A percentile compares a stretch with the other conserved stretches of the same genome.
Conservation (phyloP, 2,888 invertebrate genomes). For the Drosophila kuntzei region DNA sequence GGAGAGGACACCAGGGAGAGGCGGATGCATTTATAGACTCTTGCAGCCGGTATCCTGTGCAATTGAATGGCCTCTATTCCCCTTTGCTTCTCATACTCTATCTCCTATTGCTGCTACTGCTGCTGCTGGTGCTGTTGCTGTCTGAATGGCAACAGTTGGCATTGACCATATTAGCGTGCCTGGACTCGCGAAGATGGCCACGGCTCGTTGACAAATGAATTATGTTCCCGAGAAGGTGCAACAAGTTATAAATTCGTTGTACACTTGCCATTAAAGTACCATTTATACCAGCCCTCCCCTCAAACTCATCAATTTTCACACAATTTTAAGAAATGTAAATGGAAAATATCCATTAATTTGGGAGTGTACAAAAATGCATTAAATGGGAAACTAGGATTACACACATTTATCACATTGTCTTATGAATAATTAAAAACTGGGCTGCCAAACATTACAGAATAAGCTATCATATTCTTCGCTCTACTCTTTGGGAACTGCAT, state of each 20-base stretch:
- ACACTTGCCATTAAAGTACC: slow-evolving; percentile 13
- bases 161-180: slow-evolving; percentile 76
- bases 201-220: slow-evolving; percentile 71
- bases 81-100: not conserved
- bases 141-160: slow-evolving; percentile 73
- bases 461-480: not conserved
- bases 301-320: slow-evolving; percentile 18
- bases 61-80: slow-evolving; percentile 52
- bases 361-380: not conserved
- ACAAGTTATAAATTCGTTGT: slow-evolving; percentile 62
- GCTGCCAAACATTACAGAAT: too few species aligned
- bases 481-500: too few species aligned
- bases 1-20: slow-evolving; percentile 10
- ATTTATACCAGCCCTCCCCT: not conserved
- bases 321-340: slow-evolving; percentile 8
- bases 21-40: slow-evolving; percentile 75
- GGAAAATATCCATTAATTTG: slow-evolving; percentile 1
- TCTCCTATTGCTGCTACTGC: not conserved
- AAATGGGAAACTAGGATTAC: not conserved
- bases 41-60: slow-evolving; percentile 74
- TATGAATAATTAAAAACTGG: too few species aligned
- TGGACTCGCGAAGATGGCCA: slow-evolving; percentile 10
- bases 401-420: not conserved
- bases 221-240: slow-evolving; percentile 62
- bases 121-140: not conserved